Percentiles rank a stretch among this genome's conserved stretches.
Conservation (phyloP, 2,888 invertebrate genomes). For the Yponomeuta plumbellus region DNA sequence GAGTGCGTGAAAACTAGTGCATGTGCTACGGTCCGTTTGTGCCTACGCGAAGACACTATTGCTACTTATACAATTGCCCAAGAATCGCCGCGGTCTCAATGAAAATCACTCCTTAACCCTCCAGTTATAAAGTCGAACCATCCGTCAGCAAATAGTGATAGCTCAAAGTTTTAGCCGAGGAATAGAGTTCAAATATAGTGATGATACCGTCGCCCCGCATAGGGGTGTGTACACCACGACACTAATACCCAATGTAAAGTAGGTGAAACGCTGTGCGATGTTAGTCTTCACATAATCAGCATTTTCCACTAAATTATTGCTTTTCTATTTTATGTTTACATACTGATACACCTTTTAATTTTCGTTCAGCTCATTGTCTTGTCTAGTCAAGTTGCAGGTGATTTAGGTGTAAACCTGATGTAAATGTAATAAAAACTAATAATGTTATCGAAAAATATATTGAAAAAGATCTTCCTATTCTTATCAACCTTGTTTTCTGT, state of each 20-base stretch:
- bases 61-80: constrained; percentile 19
- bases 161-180: background rate
- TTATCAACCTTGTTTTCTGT: no score
- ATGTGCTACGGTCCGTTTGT: constrained; percentile 44
- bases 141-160: background rate
- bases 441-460: no score
- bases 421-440: no score
- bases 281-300: constrained; percentile 11
- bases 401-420: no score
- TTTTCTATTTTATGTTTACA: background rate
- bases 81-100: background rate
- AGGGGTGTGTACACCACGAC: background rate
- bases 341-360: no score
- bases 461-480: no score
- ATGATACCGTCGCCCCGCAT: no score
- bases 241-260: constrained; percentile 4
- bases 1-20: constrained; percentile 52
- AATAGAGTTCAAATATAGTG: constrained; percentile 1
- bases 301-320: constrained; percentile 15
- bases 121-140: background rate
- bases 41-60: constrained; percentile 23
- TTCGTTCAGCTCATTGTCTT: no score
- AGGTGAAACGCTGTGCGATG: constrained; percentile 6
- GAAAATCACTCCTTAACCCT: background rate
- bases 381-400: no score